A percentile compares a stretch with the other conserved stretches of the same genome.
Evolutionary conservation across 2,113 vertebrate genomes (phyloP).

Genomic region (Psilopsiagon aymara): DNA sequence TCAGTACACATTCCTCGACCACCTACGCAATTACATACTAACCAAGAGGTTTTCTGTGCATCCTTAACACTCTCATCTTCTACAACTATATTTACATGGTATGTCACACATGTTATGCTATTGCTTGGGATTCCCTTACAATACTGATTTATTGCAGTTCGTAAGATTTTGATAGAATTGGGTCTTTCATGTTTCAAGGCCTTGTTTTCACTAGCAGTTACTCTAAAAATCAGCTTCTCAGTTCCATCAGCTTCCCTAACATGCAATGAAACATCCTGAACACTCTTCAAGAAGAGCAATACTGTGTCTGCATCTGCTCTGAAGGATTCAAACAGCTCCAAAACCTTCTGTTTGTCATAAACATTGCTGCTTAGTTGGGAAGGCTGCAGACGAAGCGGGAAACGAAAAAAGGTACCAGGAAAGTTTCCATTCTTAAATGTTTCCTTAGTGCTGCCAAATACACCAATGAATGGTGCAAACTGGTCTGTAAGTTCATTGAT

Average conservation of each 20-base stretch:
- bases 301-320: constrained; percentile 95
- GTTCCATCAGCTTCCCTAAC: constrained; percentile 89
- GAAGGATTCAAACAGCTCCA: constrained; percentile 96
- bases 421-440: constrained; percentile 86
- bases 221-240: constrained; percentile 89
- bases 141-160: constrained; percentile 86
- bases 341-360: constrained; percentile 94
- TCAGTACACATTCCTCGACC: constrained; percentile 89
- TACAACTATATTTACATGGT: constrained; percentile 87
- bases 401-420: constrained; percentile 95
- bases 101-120: constrained; percentile 89
- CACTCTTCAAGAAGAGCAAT: constrained; percentile 93
- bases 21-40: constrained; percentile 94
- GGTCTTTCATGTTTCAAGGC: constrained; percentile 85
- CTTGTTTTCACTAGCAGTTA: constrained; percentile 84
- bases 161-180: constrained; percentile 86
- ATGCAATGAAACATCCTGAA: constrained; percentile 91
- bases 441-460: constrained; percentile 92
- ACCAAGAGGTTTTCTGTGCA: constrained; percentile 87
- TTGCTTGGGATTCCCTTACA: constrained; percentile 85
- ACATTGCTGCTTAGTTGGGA: constrained; percentile 93
- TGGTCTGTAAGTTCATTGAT: constrained; percentile 90
- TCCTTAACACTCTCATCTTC: constrained; percentile 87
- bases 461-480: constrained; percentile 90
- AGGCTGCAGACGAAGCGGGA: constrained; percentile 90